Percentiles rank a stretch among this genome's conserved stretches.
Conservation (phyloP, 2,113 vertebrate species). For the Myiopsitta monachus region DNA sequence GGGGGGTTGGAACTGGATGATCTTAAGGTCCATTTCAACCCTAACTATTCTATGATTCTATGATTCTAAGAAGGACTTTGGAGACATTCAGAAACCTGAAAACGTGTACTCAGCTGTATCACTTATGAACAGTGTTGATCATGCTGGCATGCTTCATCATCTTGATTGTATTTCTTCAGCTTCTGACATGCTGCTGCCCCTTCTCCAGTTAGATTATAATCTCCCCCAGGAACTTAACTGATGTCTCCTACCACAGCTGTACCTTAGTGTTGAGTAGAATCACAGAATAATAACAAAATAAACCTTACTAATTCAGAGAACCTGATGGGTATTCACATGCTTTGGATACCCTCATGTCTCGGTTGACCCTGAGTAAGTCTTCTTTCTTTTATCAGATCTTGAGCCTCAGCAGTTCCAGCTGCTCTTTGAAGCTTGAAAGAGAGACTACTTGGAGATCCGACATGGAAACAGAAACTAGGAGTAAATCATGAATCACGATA, state of each 20-base stretch:
- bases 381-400: background rate
- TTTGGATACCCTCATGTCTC: background rate
- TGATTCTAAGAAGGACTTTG: background rate
- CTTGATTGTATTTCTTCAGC: background rate
- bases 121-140: accelerated
- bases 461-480: background rate
- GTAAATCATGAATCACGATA: background rate
- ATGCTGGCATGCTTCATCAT: background rate
- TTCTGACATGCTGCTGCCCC: background rate
- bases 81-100: background rate
- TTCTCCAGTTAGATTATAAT: background rate
- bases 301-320: background rate
- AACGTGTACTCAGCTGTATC: background rate
- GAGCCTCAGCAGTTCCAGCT: background rate
- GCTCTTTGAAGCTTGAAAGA: background rate
- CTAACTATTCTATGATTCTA: no score
- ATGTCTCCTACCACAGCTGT: background rate
- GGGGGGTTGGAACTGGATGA: no score
- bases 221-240: background rate
- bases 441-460: background rate
- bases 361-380: background rate
- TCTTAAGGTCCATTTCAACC: no score
- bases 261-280: background rate
- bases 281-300: background rate
- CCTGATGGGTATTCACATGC: background rate